Evolutionary conservation across 2,113 vertebrate species (phyloP).

Genomic region (Megaptera novaeangliae): DNA sequence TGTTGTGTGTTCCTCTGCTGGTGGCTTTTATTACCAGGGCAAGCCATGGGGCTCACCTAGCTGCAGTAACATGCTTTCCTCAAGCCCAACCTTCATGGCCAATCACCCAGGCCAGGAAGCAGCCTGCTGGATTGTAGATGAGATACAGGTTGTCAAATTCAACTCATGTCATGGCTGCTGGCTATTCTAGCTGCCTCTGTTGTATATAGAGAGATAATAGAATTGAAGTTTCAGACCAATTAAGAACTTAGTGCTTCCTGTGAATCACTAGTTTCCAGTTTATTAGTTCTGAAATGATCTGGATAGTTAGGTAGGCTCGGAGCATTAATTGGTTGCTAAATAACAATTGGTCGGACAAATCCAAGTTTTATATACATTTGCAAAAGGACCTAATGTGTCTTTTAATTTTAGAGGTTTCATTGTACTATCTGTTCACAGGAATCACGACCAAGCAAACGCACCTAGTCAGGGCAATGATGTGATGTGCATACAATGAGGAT

Average conservation of each 20-base stretch:
- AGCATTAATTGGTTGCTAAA: background rate
- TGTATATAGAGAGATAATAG: background rate
- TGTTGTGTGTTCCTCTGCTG: rapidly evolving
- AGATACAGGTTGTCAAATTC: background rate
- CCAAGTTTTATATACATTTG: background rate
- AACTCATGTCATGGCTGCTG: background rate
- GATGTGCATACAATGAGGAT: background rate
- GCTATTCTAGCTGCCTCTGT: background rate
- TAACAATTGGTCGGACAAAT: background rate
- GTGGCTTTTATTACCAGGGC: background rate
- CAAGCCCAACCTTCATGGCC: background rate
- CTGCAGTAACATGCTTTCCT: background rate
- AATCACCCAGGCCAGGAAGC: background rate
- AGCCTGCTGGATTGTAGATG: background rate
- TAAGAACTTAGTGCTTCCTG: background rate
- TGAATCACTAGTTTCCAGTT: background rate
- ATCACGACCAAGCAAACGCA: background rate
- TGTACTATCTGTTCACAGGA: background rate
- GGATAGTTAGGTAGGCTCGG: background rate
- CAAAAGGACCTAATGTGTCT: background rate
- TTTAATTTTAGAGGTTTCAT: background rate
- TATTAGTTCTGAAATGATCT: background rate
- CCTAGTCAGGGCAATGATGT: too few species aligned
- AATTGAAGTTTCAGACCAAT: background rate
- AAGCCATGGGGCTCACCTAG: background rate